These are phyloP conservation scores for Benthosema pterotum DNA, from an alignment of 2,797 vertebrate species.

Conservation along the genomic window DNA sequence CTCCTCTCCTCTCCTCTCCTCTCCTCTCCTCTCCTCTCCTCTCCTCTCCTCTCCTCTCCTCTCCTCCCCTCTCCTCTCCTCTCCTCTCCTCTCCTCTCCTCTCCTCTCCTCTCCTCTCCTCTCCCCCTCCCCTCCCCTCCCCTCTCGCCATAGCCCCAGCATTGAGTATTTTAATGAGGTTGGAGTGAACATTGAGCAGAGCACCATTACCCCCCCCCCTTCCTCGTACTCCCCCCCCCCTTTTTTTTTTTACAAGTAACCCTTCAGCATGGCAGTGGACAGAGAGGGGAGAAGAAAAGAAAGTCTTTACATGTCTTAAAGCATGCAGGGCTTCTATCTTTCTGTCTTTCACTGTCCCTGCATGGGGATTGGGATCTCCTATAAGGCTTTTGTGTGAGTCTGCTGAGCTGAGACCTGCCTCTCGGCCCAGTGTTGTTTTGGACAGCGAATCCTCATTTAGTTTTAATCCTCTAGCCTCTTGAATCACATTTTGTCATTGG, in stretches of 20 bases:
- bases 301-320: constrained; percentile 2
- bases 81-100: neutral
- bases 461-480: too few relatives aligned
- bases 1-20: neutral
- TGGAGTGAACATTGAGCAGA: constrained; percentile 41
- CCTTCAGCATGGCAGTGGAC: constrained; percentile 31
- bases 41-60: constrained; percentile 1
- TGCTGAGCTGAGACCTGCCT: too few relatives aligned
- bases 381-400: constrained; percentile 20
- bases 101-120: neutral
- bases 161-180: constrained; percentile 63
- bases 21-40: neutral
- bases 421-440: too few relatives aligned
- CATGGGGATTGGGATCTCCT: constrained; percentile 17
- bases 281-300: constrained; percentile 7
- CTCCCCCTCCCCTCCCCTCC: neutral
- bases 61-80: neutral
- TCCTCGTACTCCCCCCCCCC: neutral
- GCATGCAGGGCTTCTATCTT: constrained; percentile 15
- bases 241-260: constrained; percentile 32
- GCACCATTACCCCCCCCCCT: constrained; percentile 32
- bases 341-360: neutral
- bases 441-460: too few relatives aligned
- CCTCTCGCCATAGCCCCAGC: constrained; percentile 20
- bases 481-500: too few relatives aligned